Conservation (phyloP, 1,140 invertebrate species). For the Pteromalus puparum region DNA sequence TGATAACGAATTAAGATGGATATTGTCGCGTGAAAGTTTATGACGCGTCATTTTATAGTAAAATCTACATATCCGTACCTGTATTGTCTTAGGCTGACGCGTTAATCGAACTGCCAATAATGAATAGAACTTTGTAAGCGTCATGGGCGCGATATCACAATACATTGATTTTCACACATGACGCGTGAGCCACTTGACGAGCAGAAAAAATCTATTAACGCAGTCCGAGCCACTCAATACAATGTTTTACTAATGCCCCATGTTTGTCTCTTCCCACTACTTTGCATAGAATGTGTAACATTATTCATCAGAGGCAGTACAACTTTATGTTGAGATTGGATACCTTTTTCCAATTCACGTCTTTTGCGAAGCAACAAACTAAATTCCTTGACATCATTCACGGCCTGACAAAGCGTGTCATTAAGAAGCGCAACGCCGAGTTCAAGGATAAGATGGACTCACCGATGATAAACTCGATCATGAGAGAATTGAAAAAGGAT, state of each 20-base stretch:
- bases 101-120: no score
- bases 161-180: no score
- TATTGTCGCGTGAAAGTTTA: no score
- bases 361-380: constrained; percentile 77
- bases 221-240: no score
- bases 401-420: constrained; percentile 79
- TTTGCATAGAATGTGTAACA: constrained; percentile 81
- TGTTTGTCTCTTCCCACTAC: not conserved
- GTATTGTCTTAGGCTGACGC: no score
- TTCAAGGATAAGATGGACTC: constrained; percentile 71
- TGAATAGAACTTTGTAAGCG: no score
- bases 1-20: no score
- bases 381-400: constrained; percentile 80
- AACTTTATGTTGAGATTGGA: constrained; percentile 79
- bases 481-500: constrained; percentile 24
- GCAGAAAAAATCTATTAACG: no score
- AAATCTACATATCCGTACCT: no score
- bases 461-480: constrained; percentile 56
- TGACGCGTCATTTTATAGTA: no score
- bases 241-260: not conserved
- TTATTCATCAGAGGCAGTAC: constrained; percentile 81
- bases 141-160: no score
- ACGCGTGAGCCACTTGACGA: no score
- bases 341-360: constrained; percentile 78
- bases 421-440: constrained; percentile 77